phyloP scores from a whole-genome alignment of 2,797 vertebrate genomes.

The Aplochiton taeniatus region DNA sequence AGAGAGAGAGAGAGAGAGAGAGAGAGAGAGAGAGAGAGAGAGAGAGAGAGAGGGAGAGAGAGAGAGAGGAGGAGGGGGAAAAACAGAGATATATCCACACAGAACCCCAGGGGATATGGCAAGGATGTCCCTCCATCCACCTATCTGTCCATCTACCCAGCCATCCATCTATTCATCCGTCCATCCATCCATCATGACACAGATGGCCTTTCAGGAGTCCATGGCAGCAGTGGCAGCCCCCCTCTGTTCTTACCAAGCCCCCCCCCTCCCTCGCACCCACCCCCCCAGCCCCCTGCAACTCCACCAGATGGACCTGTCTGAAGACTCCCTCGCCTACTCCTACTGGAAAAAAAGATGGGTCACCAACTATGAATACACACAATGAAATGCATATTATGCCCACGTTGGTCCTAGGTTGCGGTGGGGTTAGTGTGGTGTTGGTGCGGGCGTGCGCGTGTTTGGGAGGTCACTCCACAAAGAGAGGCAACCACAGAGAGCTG shows the following conservation, averaged over 20 bases:
- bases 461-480: conserved; percentile 76
- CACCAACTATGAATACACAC: conserved; percentile 72
- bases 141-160: conserved; percentile 32
- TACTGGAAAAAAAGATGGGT: conserved; percentile 61
- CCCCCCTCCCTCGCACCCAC: conserved; percentile 15
- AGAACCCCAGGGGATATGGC: not conserved
- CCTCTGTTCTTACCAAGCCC: conserved; percentile 54
- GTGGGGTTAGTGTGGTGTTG: too few species aligned
- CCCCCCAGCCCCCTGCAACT: conserved; percentile 39
- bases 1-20: not conserved
- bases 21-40: not conserved
- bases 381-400: conserved; percentile 36
- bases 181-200: conserved; percentile 76
- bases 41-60: not conserved
- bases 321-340: conserved; percentile 57
- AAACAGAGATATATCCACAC: not conserved
- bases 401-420: not conserved
- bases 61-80: not conserved
- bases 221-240: conserved; percentile 69
- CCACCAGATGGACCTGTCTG: conserved; percentile 41
- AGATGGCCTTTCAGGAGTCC: conserved; percentile 75
- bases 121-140: not conserved
- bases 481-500: conserved; percentile 81
- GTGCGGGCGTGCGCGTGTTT: not conserved
- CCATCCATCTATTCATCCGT: conserved; percentile 62